These are phyloP conservation scores for Pituophis catenifer DNA, from an alignment of 2,113 vertebrate genomes.

Conservation along the genomic window DNA sequence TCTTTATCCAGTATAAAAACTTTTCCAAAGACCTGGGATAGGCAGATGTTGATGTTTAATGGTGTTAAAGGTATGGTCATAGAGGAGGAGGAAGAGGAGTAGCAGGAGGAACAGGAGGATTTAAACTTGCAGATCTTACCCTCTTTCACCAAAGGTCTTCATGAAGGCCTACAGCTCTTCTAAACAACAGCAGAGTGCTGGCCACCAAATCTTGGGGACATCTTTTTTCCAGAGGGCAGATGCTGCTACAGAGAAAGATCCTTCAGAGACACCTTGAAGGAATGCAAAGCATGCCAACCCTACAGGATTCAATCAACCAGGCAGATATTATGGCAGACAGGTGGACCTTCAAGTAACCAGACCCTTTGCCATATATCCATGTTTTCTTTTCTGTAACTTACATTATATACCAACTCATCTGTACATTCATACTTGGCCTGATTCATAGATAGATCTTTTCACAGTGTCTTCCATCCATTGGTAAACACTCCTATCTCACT, in stretches of 20 bases:
- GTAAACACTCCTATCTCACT: not conserved
- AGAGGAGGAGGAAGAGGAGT: no score
- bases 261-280: not conserved
- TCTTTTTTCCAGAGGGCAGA: not conserved
- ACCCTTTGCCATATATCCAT: not conserved
- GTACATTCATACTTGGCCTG: not conserved
- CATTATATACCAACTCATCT: not conserved
- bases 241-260: not conserved
- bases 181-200: not conserved
- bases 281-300: not conserved
- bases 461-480: not conserved
- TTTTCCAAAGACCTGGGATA: no score
- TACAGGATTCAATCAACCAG: not conserved
- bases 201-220: not conserved
- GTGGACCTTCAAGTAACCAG: not conserved
- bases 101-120: not conserved
- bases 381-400: not conserved
- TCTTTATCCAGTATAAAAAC: no score
- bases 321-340: not conserved
- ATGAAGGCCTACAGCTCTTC: not conserved
- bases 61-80: no score
- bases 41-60: no score
- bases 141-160: not conserved
- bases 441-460: not conserved
- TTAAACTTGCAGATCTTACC: not conserved